These are phyloP conservation scores for Platycheirus albimanus DNA, from an alignment of 2,888 invertebrate genomes.

Conservation along the genomic window DNA sequence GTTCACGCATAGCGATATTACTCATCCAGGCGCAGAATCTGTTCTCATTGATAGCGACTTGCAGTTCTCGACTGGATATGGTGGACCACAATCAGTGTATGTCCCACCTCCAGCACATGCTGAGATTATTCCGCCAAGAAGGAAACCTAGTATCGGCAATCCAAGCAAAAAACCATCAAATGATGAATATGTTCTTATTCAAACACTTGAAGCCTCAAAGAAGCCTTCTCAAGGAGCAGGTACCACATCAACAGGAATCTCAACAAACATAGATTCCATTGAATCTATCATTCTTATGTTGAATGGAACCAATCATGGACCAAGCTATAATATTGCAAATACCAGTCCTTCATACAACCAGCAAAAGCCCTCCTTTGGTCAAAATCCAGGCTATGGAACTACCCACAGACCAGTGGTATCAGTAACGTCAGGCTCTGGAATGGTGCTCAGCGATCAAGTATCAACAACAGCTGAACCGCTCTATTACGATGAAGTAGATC, in stretches of 20 bases:
- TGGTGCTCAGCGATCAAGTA: constrained; percentile 2
- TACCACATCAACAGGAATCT: constrained; percentile 80
- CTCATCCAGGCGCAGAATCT: constrained; percentile 86
- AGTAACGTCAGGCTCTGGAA: constrained; percentile 57
- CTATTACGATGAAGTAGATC: constrained; percentile 75
- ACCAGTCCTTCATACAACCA: constrained; percentile 55
- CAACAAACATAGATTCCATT: constrained; percentile 84
- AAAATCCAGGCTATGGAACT: constrained; percentile 79
- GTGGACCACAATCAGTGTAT: constrained; percentile 81
- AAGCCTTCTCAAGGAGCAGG: constrained; percentile 71
- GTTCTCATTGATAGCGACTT: constrained; percentile 85
- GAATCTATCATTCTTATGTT: constrained; percentile 87
- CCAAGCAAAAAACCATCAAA: constrained; percentile 84
- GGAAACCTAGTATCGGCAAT: constrained; percentile 81
- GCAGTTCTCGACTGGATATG: constrained; percentile 84
- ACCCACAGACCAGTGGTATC: constrained; percentile 52
- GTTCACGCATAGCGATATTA: constrained; percentile 85
- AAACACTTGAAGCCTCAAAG: constrained; percentile 77
- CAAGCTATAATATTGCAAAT: constrained; percentile 79
- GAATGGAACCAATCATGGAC: constrained; percentile 83
- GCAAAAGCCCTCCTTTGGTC: constrained; percentile 63
- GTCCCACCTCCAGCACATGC: constrained; percentile 78
- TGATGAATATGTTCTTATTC: constrained; percentile 81
- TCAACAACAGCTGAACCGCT: constrained; percentile 45
- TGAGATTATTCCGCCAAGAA: constrained; percentile 81